These are phyloP conservation scores for Orthonevra nobilis DNA, from an alignment of 2,888 invertebrate genomes.

Conservation along the genomic window DNA sequence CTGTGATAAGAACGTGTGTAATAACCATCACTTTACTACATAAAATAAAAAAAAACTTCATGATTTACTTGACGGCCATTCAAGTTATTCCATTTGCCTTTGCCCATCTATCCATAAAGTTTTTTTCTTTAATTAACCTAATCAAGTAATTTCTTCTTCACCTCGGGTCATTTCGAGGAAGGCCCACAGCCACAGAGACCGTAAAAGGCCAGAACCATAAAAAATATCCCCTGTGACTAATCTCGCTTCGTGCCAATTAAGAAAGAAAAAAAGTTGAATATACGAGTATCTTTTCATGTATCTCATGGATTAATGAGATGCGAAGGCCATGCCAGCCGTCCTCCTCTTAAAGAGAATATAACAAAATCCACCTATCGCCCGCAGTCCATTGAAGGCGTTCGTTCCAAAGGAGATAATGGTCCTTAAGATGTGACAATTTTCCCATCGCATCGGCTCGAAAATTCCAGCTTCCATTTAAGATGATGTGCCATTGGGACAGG, in stretches of 20 bases:
- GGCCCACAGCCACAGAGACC: background rate
- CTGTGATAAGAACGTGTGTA: too few relatives aligned
- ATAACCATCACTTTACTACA: too few relatives aligned
- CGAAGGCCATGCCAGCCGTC: too few relatives aligned
- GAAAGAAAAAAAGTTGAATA: background rate
- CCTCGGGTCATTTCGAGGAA: slow-evolving; percentile 10
- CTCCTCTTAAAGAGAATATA: slow-evolving; percentile 4
- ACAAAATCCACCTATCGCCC: slow-evolving; percentile 7
- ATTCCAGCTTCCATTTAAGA: background rate
- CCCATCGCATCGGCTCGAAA: slow-evolving; percentile 5
- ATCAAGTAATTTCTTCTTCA: slow-evolving; percentile 32
- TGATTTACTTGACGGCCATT: too few relatives aligned
- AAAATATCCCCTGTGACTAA: background rate
- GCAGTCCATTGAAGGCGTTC: too few relatives aligned
- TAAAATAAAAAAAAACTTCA: too few relatives aligned
- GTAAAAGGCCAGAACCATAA: too few relatives aligned
- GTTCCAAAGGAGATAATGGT: slow-evolving; percentile 1
- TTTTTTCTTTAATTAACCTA: slow-evolving; percentile 1
- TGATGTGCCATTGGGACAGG: background rate
- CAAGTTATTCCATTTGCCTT: too few relatives aligned
- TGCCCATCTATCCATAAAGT: too few relatives aligned
- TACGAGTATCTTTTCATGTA: slow-evolving; percentile 14
- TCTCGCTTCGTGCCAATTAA: background rate
- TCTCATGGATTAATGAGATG: slow-evolving; percentile 11
- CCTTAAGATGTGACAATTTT: slow-evolving; percentile 30